Base-by-base conservation (phyloP, 1,140 invertebrate genomes). In the Atopsyche davidsoni region DNA sequence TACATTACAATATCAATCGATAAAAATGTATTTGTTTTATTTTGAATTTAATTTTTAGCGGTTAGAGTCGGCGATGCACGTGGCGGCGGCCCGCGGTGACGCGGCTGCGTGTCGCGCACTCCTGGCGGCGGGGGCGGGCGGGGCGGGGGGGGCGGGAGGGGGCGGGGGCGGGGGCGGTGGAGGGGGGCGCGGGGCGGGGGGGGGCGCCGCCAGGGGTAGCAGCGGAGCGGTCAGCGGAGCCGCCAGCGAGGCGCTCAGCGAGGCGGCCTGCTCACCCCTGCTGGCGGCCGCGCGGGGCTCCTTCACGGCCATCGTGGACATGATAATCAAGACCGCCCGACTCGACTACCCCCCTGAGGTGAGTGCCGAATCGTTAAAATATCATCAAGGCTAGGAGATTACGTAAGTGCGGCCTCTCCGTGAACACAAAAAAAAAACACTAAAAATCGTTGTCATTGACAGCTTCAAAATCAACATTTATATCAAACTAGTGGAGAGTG, bases 291-390 rank as follows among this genome's bases (percentile, higher is more conserved):
- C 87, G 1, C 69, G 86, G 51, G 87, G 86, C 10, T 88, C 86
- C 64, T 88, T 88, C 68, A 87, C 86, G 10, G 84, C 86, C 2
- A 89, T 91, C 41, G 82, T 90, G 39, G 87, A 89, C 60, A 85
- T 89, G 75, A 81, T 90, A 28, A 89, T 89, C 41, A 85, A 83
- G 63, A 89, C 86, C 4, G 80, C 82, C 1, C 72, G 82, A 47
- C 63, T 86, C 49, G 74, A 76, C 55, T 75, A 42, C 25, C 36
- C 54, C n/a, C 14, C 36, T 14, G 50, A 57, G 19, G 54, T 57
- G 28, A 45, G 41, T 7, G 9, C 7, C 28, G 14, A 22, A 18
- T 32, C 28, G n/a, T n/a, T n/a, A n/a, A n/a, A n/a, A n/a, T n/a
- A n/a, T n/a, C n/a, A n/a, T n/a, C n/a, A n/a, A n/a, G n/a, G n/a